These are phyloP conservation scores for Meliscaeva auricollis DNA, from an alignment of 2,888 invertebrate genomes.

Conservation along the genomic window DNA sequence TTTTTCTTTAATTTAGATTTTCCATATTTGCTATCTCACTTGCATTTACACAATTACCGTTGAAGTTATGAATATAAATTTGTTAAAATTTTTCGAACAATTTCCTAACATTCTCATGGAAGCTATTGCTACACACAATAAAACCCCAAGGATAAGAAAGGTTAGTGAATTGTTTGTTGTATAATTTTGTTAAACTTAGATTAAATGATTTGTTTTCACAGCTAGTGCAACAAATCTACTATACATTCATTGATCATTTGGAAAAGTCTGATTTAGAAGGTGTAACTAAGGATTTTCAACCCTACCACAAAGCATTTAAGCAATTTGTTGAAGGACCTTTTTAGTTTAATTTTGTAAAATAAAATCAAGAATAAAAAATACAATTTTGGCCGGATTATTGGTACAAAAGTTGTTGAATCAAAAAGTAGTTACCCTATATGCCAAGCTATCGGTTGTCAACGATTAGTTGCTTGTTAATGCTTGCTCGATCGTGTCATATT, in stretches of 20 bases:
- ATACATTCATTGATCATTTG: slow-evolving; percentile 61
- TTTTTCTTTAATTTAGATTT: slow-evolving; percentile 57
- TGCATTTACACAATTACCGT: slow-evolving; percentile 80
- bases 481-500: too few relatives aligned
- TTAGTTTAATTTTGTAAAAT: slow-evolving; percentile 25
- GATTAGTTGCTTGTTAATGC: too few relatives aligned
- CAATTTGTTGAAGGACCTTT: slow-evolving; percentile 49
- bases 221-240: slow-evolving; percentile 57
- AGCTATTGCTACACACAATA: slow-evolving; percentile 77
- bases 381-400: not conserved
- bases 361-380: slow-evolving; percentile 24
- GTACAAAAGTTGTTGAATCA: too few relatives aligned
- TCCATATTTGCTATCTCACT: slow-evolving; percentile 81
- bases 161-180: slow-evolving; percentile 72
- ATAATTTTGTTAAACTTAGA: too few relatives aligned
- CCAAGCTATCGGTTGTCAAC: too few relatives aligned
- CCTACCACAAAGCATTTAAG: slow-evolving; percentile 61
- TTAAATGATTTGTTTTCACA: slow-evolving; percentile 6
- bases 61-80: slow-evolving; percentile 78
- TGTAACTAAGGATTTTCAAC: slow-evolving; percentile 51
- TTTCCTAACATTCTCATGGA: slow-evolving; percentile 80
- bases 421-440: too few relatives aligned
- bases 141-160: slow-evolving; percentile 70
- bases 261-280: slow-evolving; percentile 58
- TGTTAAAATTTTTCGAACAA: slow-evolving; percentile 80